A percentile compares a stretch with the other conserved stretches of the same genome.
These are phyloP conservation scores for Acrocyrtus sp. DNA, from an alignment of 2,888 invertebrate species.

Conservation along the genomic window DNA sequence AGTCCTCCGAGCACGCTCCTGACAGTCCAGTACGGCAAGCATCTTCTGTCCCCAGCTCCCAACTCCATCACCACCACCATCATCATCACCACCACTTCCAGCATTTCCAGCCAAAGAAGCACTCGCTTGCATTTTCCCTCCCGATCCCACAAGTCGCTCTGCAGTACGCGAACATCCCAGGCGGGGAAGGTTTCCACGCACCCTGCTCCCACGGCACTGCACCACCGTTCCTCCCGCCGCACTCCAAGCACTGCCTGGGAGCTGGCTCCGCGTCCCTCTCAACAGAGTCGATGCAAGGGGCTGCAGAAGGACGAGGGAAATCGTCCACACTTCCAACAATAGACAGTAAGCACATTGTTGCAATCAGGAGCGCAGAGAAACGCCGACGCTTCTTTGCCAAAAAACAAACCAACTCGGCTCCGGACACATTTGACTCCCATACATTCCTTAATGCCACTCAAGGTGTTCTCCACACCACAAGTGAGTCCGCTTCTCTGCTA, in stretches of 20 bases:
- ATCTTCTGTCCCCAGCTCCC: neutral
- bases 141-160: conserved; percentile 55
- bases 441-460: conserved; percentile 54
- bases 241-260: conserved; percentile 16
- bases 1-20: conserved; percentile 24
- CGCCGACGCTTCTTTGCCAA: conserved; percentile 64
- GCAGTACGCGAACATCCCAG: conserved; percentile 44
- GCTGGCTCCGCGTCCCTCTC: conserved; percentile 17
- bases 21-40: conserved; percentile 12
- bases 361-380: conserved; percentile 63
- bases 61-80: conserved; percentile 19
- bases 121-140: conserved; percentile 45
- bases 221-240: neutral
- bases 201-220: neutral
- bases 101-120: conserved; percentile 16
- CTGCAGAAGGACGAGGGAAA: conserved; percentile 45
- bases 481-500: conserved; percentile 51
- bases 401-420: conserved; percentile 67
- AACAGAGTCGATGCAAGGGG: conserved; percentile 14
- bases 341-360: conserved; percentile 56
- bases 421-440: conserved; percentile 64
- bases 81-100: conserved; percentile 18
- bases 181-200: conserved; percentile 6
- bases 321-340: conserved; percentile 54
- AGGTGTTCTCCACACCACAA: conserved; percentile 61